phyloP scores from a whole-genome alignment of 1,140 invertebrate genomes.

The Xylocopa sonorina region DNA sequence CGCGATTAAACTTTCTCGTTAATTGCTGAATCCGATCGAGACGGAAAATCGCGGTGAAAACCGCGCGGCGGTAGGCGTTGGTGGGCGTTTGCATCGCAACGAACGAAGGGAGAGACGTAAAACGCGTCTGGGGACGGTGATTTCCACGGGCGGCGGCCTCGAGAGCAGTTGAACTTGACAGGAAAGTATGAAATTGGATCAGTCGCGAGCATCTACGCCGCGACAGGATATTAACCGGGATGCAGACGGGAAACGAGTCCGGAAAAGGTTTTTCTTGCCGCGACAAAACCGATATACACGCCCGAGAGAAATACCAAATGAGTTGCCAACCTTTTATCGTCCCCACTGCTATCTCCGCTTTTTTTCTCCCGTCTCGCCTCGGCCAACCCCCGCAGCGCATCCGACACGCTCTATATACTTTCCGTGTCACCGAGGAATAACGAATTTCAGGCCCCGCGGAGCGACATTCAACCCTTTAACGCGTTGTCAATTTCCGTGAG shows the following conservation, averaged over 20 bases:
- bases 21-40: no score
- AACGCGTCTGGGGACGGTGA: constrained; percentile 16
- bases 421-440: constrained; percentile 12
- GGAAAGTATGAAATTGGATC: constrained; percentile 51
- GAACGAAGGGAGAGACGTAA: constrained; percentile 14
- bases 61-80: no score
- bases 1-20: not conserved
- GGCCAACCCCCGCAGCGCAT: no score
- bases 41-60: not conserved
- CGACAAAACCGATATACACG: constrained; percentile 42
- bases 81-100: not conserved
- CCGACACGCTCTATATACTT: not conserved
- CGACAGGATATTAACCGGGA: constrained; percentile 49
- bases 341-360: not conserved
- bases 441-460: constrained; percentile 17
- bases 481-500: constrained; percentile 13
- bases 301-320: constrained; percentile 13
- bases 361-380: not conserved
- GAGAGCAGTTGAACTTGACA: constrained; percentile 35
- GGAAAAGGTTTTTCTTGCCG: constrained; percentile 46
- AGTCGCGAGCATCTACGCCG: constrained; percentile 33
- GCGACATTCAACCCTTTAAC: constrained; percentile 20
- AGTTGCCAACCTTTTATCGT: constrained; percentile 46
- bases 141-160: constrained; percentile 10
- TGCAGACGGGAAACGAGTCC: constrained; percentile 41